These are phyloP conservation scores for Eudorcas thomsonii DNA, from an alignment of 2,113 vertebrate genomes.

Conservation along the genomic window DNA sequence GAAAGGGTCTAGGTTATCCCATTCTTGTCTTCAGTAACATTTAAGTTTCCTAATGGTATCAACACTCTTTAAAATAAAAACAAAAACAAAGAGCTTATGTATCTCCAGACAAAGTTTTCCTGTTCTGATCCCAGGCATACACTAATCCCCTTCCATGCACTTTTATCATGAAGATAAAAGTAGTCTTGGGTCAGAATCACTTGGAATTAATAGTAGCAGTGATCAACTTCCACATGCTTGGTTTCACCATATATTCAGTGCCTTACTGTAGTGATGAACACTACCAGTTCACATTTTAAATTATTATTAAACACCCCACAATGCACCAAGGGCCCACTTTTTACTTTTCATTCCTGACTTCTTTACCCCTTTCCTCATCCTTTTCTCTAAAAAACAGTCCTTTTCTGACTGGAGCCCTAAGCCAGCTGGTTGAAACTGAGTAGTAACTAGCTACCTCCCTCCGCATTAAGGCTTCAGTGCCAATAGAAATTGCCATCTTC, in stretches of 20 bases:
- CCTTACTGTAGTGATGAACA: not conserved
- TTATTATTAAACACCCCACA: not conserved
- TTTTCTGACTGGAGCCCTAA: not conserved
- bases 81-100: not conserved
- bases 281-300: not conserved
- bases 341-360: not conserved
- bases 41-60: not conserved
- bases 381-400: not conserved
- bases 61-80: not conserved
- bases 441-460: not conserved
- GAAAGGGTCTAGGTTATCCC: not conserved
- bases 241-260: not conserved
- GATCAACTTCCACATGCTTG: not conserved
- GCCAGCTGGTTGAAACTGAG: not conserved
- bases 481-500: not conserved
- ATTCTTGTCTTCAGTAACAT: not conserved
- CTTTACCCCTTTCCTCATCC: not conserved
- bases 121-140: not conserved
- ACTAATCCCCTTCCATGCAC: not conserved
- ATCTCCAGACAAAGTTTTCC: not conserved
- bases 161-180: not conserved
- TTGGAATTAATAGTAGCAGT: not conserved
- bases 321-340: not conserved
- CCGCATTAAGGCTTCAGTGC: not conserved
- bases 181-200: not conserved